These are phyloP conservation scores for Anagyrus pseudococci DNA, from an alignment of 2,888 invertebrate genomes.

Conservation along the genomic window DNA sequence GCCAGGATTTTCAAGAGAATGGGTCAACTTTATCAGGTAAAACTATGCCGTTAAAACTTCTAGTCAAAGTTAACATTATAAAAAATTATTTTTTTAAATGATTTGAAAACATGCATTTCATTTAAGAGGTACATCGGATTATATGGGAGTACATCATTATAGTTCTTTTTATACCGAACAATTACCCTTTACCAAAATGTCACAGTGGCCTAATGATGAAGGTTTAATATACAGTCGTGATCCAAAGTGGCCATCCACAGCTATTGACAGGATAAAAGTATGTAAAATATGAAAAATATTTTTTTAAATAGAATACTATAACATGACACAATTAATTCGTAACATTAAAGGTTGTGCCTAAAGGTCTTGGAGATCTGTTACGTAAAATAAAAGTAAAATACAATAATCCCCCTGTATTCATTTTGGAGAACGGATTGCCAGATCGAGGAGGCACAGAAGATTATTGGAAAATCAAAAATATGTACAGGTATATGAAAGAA, in stretches of 20 bases:
- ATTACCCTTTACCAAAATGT: not conserved
- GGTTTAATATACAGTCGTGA: constrained; percentile 7
- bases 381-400: constrained; percentile 52
- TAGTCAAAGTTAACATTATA: no score
- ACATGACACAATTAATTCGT: not conserved
- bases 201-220: constrained; percentile 6
- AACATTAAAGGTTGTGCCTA: constrained; percentile 54
- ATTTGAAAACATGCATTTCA: constrained; percentile 45
- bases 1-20: constrained; percentile 63
- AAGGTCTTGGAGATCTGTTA: constrained; percentile 59
- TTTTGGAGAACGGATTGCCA: constrained; percentile 3
- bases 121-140: constrained; percentile 49
- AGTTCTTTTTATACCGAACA: constrained; percentile 42
- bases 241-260: constrained; percentile 1
- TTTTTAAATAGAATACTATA: no score
- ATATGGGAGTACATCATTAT: constrained; percentile 53
- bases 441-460: not conserved
- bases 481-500: constrained; percentile 62
- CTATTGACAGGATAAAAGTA: constrained; percentile 10
- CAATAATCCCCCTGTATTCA: not conserved
- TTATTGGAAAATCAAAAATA: constrained; percentile 43
- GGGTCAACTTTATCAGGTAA: constrained; percentile 66
- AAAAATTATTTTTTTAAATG: no score
- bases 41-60: no score
- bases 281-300: not conserved